These are phyloP conservation scores for Cephalopterus ornatus DNA, from an alignment of 2,113 vertebrate species.

Conservation along the genomic window DNA sequence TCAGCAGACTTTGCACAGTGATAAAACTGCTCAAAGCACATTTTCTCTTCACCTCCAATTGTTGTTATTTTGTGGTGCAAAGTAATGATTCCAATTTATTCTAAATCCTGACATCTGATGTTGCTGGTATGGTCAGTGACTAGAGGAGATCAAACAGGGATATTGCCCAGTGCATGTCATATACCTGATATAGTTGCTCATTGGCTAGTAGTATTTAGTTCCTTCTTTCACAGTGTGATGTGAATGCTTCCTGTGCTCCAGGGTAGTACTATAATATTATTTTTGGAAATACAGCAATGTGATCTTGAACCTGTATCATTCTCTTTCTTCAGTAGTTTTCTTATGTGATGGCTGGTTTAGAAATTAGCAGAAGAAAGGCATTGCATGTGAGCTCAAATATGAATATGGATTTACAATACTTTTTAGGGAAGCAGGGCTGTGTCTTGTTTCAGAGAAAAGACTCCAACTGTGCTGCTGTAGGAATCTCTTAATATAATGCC, in stretches of 20 bases:
- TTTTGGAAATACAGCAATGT: neutral
- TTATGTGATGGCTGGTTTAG: neutral
- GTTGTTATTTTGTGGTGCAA: neutral
- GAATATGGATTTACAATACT: neutral
- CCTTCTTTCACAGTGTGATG: neutral
- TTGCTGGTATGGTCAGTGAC: neutral
- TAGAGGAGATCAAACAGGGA: neutral
- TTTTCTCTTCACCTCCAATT: neutral
- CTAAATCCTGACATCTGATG: neutral
- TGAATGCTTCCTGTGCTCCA: neutral
- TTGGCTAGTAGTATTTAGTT: neutral
- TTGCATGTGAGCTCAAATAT: neutral
- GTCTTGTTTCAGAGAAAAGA: neutral
- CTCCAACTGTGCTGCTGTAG: neutral
- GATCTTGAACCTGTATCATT: neutral
- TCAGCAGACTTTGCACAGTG: neutral
- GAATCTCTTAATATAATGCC: neutral
- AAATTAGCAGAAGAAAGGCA: neutral
- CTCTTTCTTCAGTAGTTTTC: neutral
- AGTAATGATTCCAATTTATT: neutral
- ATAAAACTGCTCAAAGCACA: neutral
- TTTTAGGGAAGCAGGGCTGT: neutral
- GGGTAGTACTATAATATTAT: neutral
- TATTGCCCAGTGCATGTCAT: neutral
- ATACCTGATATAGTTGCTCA: neutral